phyloP scores from a whole-genome alignment of 2,797 vertebrate species.

The Rhadinocentrus ornatus region DNA sequence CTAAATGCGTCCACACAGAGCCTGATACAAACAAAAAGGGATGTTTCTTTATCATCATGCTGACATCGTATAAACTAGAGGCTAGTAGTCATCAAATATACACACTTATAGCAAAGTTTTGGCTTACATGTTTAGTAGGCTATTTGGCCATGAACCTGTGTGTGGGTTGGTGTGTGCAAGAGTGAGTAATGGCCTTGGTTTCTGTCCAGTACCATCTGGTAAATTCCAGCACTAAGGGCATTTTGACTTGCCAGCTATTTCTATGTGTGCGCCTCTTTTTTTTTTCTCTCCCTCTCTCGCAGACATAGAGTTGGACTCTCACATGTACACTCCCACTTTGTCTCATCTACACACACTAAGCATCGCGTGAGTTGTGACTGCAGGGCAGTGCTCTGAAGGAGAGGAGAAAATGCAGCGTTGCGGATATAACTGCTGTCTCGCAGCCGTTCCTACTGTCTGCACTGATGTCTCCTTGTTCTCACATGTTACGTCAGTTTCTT shows the following conservation, averaged over 20 bases:
- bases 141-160: neutral
- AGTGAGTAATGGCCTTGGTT: constrained; percentile 54
- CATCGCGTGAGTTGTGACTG: constrained; percentile 71
- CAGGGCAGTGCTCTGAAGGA: constrained; percentile 66
- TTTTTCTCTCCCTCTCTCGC: constrained; percentile 23
- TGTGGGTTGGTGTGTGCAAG: constrained; percentile 19
- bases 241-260: constrained; percentile 67
- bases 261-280: constrained; percentile 22
- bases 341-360: constrained; percentile 27
- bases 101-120: neutral
- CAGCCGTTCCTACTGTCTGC: constrained; percentile 25
- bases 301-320: constrained; percentile 12
- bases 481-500: constrained; percentile 30
- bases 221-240: constrained; percentile 70
- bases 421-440: constrained; percentile 58
- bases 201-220: constrained; percentile 74
- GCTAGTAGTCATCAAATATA: neutral
- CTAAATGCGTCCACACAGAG: neutral
- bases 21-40: neutral
- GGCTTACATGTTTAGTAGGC: neutral
- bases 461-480: constrained; percentile 17
- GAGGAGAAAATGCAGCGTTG: constrained; percentile 54
- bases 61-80: neutral
- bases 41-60: neutral
- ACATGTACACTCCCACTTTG: constrained; percentile 10